Conservation (phyloP, 1,140 invertebrate genomes). For the Zaprionus tsacasi region DNA sequence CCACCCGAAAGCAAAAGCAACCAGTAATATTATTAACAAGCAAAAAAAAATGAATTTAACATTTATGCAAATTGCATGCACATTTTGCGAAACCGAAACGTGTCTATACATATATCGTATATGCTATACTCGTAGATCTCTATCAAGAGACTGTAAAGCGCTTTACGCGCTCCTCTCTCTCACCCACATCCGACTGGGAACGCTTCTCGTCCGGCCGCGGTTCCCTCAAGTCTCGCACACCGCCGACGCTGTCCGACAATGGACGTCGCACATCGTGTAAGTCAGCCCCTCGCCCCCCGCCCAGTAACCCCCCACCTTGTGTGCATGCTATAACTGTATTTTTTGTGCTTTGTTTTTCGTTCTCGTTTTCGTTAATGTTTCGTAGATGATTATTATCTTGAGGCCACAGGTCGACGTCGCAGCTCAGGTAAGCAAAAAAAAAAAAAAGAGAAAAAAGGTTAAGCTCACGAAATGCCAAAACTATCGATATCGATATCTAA, state of each 20-base stretch:
- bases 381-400: slow-evolving; percentile 82
- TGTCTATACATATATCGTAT: slow-evolving; percentile 29
- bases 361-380: slow-evolving; percentile 56
- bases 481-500: not conserved
- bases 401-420: slow-evolving; percentile 83
- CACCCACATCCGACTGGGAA: slow-evolving; percentile 82
- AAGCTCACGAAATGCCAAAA: slow-evolving; percentile 15
- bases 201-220: slow-evolving; percentile 73
- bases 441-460: slow-evolving; percentile 7
- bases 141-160: slow-evolving; percentile 83
- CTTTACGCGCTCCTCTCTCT: slow-evolving; percentile 83
- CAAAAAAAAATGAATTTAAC: slow-evolving; percentile 38
- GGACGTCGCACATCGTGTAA: slow-evolving; percentile 80
- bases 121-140: slow-evolving; percentile 59
- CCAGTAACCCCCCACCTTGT: not conserved
- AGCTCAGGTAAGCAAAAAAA: slow-evolving; percentile 80
- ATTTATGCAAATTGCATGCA: slow-evolving; percentile 48
- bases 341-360: slow-evolving; percentile 58
- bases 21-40: slow-evolving; percentile 27
- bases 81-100: slow-evolving; percentile 21
- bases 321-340: slow-evolving; percentile 55
- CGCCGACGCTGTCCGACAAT: slow-evolving; percentile 62
- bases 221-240: slow-evolving; percentile 66
- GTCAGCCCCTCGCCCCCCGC: slow-evolving; percentile 28
- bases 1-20: slow-evolving; percentile 40